A percentile compares a stretch with the other conserved stretches of the same genome.
Conservation (phyloP, 1,140 invertebrate species). For the Himalopsyche phryganea region DNA sequence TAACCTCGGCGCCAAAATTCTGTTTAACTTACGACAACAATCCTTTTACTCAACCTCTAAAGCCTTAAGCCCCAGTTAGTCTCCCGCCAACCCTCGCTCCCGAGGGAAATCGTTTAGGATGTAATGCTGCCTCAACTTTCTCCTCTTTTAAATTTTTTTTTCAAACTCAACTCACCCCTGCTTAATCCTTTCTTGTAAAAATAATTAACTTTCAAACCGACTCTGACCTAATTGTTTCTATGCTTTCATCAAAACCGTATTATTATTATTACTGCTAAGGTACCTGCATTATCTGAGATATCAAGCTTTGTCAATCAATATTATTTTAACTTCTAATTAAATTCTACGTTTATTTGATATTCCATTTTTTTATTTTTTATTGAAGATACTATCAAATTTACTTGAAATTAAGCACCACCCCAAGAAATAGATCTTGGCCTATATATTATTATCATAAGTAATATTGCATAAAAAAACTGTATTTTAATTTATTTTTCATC, state of each 20-base stretch:
- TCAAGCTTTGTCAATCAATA: no score
- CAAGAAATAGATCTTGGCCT: no score
- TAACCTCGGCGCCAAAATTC: neutral
- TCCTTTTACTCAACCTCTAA: conserved; percentile 15
- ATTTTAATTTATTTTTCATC: no score
- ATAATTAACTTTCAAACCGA: conserved; percentile 31
- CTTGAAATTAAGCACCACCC: no score
- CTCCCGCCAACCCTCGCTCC: conserved; percentile 7
- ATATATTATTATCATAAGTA: no score
- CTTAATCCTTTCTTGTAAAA: conserved; percentile 28
- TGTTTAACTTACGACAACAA: conserved; percentile 31
- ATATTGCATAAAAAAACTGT: no score
- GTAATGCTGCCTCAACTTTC: conserved; percentile 26
- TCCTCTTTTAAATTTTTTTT: conserved; percentile 24
- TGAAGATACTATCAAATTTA: no score
- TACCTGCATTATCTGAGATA: no score
- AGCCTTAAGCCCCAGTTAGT: neutral
- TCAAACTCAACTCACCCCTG: conserved; percentile 16
- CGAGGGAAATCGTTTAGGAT: conserved; percentile 32
- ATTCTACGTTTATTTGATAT: no score
- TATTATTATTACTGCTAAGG: no score
- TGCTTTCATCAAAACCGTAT: conserved; percentile 4
- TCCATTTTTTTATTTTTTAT: no score
- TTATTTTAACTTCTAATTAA: no score
- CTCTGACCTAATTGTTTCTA: conserved; percentile 31